These are phyloP conservation scores for Heteronetta atricapilla DNA, from an alignment of 2,113 vertebrate species.

Conservation along the genomic window DNA sequence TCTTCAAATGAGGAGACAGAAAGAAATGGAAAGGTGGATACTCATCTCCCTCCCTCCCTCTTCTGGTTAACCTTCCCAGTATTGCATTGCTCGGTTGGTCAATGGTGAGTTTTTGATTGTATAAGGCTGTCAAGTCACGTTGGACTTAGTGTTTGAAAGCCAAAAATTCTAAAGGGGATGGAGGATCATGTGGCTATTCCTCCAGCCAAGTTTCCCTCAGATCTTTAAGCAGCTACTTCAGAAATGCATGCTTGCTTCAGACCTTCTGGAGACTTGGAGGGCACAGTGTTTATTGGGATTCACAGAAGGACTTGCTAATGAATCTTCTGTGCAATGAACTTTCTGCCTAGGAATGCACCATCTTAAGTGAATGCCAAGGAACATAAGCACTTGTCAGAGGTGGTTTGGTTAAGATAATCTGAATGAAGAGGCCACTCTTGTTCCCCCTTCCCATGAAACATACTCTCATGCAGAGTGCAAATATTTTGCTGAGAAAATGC, in stretches of 20 bases:
- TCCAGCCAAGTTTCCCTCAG: slow-evolving; percentile 62
- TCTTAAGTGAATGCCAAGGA: background rate
- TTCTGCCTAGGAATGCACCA: background rate
- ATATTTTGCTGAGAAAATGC: background rate
- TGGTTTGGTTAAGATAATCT: background rate
- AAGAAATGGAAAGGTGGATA: background rate
- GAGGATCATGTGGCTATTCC: slow-evolving; percentile 61
- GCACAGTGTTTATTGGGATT: background rate
- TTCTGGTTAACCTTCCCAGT: background rate
- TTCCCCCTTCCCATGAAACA: background rate
- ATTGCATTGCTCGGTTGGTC: background rate
- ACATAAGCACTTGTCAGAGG: background rate
- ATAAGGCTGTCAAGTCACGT: slow-evolving; percentile 30
- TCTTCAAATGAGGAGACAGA: background rate
- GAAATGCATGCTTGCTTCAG: slow-evolving; percentile 44
- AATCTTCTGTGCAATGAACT: slow-evolving; percentile 49
- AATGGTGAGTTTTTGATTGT: background rate
- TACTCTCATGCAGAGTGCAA: background rate
- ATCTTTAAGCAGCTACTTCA: slow-evolving; percentile 60
- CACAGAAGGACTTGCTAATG: background rate
- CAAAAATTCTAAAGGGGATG: slow-evolving; percentile 2
- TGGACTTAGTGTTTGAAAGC: background rate
- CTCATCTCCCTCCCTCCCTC: accelerated
- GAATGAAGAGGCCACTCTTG: background rate
- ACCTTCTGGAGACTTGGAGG: slow-evolving; percentile 39